Base-by-base conservation (phyloP, 2,797 vertebrate species). In the Gallinago stenura region DNA sequence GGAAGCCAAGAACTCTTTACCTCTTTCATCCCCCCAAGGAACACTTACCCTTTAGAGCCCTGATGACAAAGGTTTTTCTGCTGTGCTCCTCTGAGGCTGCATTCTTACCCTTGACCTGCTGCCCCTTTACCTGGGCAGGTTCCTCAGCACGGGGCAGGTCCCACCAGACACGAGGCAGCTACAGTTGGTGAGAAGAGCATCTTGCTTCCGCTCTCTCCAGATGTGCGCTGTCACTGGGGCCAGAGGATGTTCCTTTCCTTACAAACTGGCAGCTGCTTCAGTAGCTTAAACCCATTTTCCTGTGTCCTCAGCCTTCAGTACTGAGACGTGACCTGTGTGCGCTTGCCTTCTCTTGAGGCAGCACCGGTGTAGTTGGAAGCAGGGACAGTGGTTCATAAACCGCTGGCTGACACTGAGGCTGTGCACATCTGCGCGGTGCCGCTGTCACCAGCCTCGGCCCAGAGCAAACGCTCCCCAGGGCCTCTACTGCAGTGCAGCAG, bases 371-470 rank as follows among this genome's bases (percentile, higher is more conserved):
- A 17, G 14, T 3, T 60, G 30, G 35, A 30, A 53, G 77, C 3
- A 8, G 48, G 28, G 50, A 15, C 1, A 3, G 35, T 0, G 7
- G 12, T 3, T 30, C 31, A 51, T 12, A 9, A 77, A 4, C 37
- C 39, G 22, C 54, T 0, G 0, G 12, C 31, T 37, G 3, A 7
- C 19, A 8, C 3, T 1, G 1, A 35, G 33, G 0, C 64, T 6
- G 4, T 22, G 43, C 17, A 6, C 22, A 8, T 17, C 60, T 41
- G 77, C 22, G 2, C 2, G 0, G 4, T 11, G 33, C 81, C 26
- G 83, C 80, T 95, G 76, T 5, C 41, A 9, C 33, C 39, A 9
- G 65, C 75, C 10, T 6, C 28, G 1, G 30, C 43, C 2, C 6
- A 3, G 6, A 84, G 43, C 79, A 8, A 17, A 7, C 0, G 0